Percentiles rank a stretch among this genome's conserved stretches.
These are phyloP conservation scores for Melolontha melolontha DNA, from an alignment of 2,888 invertebrate genomes.

Conservation along the genomic window DNA sequence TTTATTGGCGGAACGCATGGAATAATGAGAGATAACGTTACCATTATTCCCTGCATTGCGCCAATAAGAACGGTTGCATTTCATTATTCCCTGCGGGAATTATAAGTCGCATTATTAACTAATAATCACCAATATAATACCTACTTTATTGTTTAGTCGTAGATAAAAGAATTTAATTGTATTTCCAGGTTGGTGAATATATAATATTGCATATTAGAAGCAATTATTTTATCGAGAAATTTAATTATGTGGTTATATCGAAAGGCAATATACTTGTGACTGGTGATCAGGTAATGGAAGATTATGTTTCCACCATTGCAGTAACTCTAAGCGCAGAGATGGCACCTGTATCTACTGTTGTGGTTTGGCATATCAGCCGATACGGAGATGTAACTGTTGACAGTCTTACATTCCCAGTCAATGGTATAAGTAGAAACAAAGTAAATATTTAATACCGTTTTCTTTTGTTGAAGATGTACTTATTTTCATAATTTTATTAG, in stretches of 20 bases:
- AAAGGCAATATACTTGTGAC: slow-evolving; percentile 90
- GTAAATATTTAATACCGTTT: slow-evolving; percentile 63
- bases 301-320: slow-evolving; percentile 82
- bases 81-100: no score
- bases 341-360: slow-evolving; percentile 92
- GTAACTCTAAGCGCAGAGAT: slow-evolving; percentile 87
- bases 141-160: no score
- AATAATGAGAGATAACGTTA: no score
- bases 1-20: no score
- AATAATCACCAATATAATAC: no score
- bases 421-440: slow-evolving; percentile 93
- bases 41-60: no score
- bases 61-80: no score
- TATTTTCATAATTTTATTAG: slow-evolving; percentile 61
- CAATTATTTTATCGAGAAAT: slow-evolving; percentile 89
- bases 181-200: slow-evolving; percentile 86
- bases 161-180: no score
- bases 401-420: slow-evolving; percentile 95
- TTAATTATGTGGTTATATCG: slow-evolving; percentile 92
- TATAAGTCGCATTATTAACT: no score
- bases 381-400: slow-evolving; percentile 91
- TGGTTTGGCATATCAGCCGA: slow-evolving; percentile 87
- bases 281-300: slow-evolving; percentile 87
- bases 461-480: neutral
- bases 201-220: slow-evolving; percentile 94